phyloP scores from a whole-genome alignment of 1,140 invertebrate species.

The Tachypleus tridentatus region DNA sequence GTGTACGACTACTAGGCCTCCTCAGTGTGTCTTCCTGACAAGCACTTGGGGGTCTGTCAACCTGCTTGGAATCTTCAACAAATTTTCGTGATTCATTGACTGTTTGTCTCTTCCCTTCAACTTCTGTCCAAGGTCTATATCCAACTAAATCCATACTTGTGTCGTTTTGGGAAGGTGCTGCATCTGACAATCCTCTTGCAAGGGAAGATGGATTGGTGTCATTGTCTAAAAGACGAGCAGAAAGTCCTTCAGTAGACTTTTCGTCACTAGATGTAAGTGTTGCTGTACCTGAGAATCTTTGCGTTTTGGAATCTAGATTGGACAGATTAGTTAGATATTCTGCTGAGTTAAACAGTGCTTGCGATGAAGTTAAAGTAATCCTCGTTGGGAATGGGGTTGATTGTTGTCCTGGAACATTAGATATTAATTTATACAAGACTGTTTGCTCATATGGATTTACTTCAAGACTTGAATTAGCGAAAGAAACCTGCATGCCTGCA shows the following conservation, averaged over 20 bases:
- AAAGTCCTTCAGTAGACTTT: conserved; percentile 18
- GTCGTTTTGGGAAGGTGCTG: conserved; percentile 10
- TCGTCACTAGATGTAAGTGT: conserved; percentile 11
- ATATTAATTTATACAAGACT: too few relatives aligned
- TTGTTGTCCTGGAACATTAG: neutral
- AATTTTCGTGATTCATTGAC: conserved; percentile 12
- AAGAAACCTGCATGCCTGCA: neutral
- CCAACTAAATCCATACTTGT: conserved; percentile 17
- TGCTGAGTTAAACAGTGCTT: neutral
- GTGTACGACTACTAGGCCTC: neutral
- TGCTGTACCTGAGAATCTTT: conserved; percentile 4
- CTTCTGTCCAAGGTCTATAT: conserved; percentile 21
- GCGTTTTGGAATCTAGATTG: neutral
- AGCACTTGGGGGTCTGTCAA: conserved; percentile 10
- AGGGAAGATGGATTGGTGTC: conserved; percentile 14
- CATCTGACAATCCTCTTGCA: neutral
- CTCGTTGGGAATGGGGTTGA: conserved; percentile 1
- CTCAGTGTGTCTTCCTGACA: conserved; percentile 3
- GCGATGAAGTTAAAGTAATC: neutral
- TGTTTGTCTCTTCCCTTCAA: conserved; percentile 9
- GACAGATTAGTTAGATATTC: conserved; percentile 1
- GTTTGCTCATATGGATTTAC: neutral
- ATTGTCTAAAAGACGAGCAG: conserved; percentile 16
- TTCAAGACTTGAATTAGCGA: neutral
- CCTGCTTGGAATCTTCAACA: conserved; percentile 1